Evolutionary conservation across 2,888 invertebrate genomes (phyloP).

Genomic region (Tenthredo notha): DNA sequence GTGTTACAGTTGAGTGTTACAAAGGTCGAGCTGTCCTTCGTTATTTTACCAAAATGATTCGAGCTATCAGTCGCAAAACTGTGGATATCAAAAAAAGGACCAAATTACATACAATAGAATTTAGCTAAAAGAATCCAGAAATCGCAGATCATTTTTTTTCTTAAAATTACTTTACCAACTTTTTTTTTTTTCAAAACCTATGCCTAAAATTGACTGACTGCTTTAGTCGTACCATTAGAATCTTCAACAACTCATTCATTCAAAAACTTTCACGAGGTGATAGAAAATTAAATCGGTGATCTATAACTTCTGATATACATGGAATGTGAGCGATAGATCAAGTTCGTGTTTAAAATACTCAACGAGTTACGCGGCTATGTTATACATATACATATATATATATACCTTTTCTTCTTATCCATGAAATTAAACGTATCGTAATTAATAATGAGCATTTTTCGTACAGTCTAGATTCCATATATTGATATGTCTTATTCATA

Average conservation of each 20-base stretch:
- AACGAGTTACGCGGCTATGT: conserved; percentile 8
- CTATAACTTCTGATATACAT: conserved; percentile 30
- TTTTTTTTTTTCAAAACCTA: background rate
- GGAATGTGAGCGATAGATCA: conserved; percentile 29
- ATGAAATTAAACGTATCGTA: conserved; percentile 37
- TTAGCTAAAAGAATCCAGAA: background rate
- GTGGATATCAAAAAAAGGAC: background rate
- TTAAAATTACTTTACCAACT: background rate
- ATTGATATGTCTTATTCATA: conserved; percentile 17
- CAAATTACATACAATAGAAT: background rate
- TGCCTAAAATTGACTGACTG: background rate
- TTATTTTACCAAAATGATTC: conserved; percentile 36
- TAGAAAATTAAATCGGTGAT: conserved; percentile 21
- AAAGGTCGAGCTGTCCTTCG: conserved; percentile 47
- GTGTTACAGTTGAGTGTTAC: conserved; percentile 45
- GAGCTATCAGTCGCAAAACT: background rate
- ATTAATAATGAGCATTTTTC: conserved; percentile 32
- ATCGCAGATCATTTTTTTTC: background rate
- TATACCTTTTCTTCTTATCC: conserved; percentile 39
- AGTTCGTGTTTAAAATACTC: conserved; percentile 21
- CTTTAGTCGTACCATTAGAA: background rate
- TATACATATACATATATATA: background rate
- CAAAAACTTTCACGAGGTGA: conserved; percentile 26
- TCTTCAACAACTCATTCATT: conserved; percentile 16
- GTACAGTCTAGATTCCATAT: conserved; percentile 12